Evolutionary conservation across 1,140 invertebrate species (phyloP).

Genomic region (Zaprionus vittiger): DNA sequence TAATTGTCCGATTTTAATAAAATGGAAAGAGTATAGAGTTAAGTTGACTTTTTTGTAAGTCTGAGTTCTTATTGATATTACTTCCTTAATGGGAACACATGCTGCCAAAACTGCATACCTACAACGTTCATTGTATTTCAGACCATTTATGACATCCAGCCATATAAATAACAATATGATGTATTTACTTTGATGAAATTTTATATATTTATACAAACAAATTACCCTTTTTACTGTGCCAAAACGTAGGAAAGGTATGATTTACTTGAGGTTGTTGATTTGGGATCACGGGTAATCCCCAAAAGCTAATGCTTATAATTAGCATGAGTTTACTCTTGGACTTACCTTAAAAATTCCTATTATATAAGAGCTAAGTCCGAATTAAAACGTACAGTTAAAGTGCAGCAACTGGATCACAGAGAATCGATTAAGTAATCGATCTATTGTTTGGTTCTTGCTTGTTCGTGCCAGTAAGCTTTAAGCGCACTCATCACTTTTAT

Average conservation of each 20-base stretch:
- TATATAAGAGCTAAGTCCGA: neutral
- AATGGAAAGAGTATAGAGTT: no score
- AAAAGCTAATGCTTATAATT: no score
- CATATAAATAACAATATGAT: neutral
- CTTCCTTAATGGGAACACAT: no score
- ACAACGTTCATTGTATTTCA: neutral
- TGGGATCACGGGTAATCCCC: no score
- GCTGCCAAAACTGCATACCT: no score
- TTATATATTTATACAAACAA: neutral
- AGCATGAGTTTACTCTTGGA: neutral
- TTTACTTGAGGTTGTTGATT: no score
- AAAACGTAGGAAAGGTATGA: no score
- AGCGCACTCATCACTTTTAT: slow-evolving; percentile 4
- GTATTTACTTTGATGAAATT: neutral
- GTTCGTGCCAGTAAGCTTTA: slow-evolving; percentile 4
- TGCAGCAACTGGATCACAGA: neutral
- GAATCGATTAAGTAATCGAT: slow-evolving; percentile 22
- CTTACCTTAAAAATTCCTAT: neutral
- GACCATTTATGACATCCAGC: neutral
- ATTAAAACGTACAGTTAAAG: neutral
- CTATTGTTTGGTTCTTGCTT: neutral
- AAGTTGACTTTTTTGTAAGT: no score
- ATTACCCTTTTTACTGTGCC: no score
- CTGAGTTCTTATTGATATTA: no score
- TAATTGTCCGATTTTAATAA: no score